Percentiles rank a stretch among this genome's conserved stretches.
Evolutionary conservation across 2,888 invertebrate genomes (phyloP).

Genomic region (Drosophila setosimentum): DNA sequence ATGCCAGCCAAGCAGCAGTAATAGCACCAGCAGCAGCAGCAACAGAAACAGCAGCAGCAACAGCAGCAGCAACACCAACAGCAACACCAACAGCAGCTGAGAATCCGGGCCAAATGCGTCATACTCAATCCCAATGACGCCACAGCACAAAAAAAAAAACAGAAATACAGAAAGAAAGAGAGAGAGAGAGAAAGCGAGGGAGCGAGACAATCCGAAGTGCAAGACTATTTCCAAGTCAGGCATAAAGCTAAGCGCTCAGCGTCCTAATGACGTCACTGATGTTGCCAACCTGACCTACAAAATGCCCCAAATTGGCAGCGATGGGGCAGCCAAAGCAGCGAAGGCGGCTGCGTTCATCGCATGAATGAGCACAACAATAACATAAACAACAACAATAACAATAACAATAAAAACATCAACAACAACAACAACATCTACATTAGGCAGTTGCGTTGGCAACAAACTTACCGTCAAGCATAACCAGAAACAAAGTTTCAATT

Average conservation of each 20-base stretch:
- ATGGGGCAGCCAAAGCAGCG: not conserved
- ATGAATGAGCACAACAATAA: conserved; percentile 39
- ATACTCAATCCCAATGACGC: conserved; percentile 40
- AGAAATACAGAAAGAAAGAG: not conserved
- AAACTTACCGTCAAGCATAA: conserved; percentile 48
- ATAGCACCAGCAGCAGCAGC: not conserved
- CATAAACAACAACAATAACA: conserved; percentile 12
- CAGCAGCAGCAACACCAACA: not conserved
- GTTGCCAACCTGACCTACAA: conserved; percentile 63
- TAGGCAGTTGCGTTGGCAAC: conserved; percentile 45
- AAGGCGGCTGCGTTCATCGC: conserved; percentile 31
- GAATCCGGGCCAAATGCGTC: conserved; percentile 58
- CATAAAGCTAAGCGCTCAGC: conserved; percentile 10
- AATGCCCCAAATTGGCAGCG: conserved; percentile 50
- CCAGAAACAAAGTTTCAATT: conserved; percentile 55
- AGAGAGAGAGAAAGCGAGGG: not conserved
- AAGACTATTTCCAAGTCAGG: not conserved
- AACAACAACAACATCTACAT: conserved; percentile 11
- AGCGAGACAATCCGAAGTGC: conserved; percentile 2
- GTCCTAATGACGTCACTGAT: conserved; percentile 62
- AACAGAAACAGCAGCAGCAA: not conserved
- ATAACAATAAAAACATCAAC: conserved; percentile 8
- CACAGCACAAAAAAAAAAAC: not conserved
- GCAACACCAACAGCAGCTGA: conserved; percentile 2
- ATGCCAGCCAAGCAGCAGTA: not conserved